Evolutionary conservation across 2,888 invertebrate species (phyloP), one percentile per base, ranked within the genome.

Genomic region (Noctua pronuba): DNA sequence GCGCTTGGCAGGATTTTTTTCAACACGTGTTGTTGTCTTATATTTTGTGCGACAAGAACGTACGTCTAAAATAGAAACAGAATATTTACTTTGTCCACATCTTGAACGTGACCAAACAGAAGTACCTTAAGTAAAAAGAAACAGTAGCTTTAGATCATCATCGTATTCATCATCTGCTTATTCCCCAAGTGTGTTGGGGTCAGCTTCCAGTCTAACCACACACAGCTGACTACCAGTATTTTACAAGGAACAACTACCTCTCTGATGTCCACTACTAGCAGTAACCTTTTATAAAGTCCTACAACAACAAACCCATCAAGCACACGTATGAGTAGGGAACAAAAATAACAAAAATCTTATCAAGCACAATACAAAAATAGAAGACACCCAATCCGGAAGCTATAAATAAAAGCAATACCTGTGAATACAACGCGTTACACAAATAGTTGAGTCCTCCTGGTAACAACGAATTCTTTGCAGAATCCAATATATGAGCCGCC

Each of bases 401-500:
- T 35, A 62, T 82, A 77, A 82, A 83, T 83, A 77, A 82, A 58
- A 67, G 24, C 65, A 69, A 78, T 83, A 83, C 80, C 72, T 49
- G 46, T n/a, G 35, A 67, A n/a, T 73, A 60, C 35, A 65, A 64
- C 58, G 21, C 69, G 76, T 70, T 79, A 84, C 68, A 84, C 65
- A 82, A 80, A 80, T 77, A 74, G 73, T 62, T 55, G 60, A 75
- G 69, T 60, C 28, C 46, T 69, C 49, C 58, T 44, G 46, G 79
- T 64, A 75, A 67, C 77, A 84, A 77, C 79, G 80, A 85, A 88
- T 79, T 79, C 78, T 84, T 83, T 82, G 72, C 75, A 77, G 75
- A 88, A 88, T 89, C 83, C 83, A 87, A 84, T 88, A 87, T 84
- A 84, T 82, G 77, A 80, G 76, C 83, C 81, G 80, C 80, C 90